A percentile compares a stretch with the other conserved stretches of the same genome.
These are phyloP conservation scores for Lithodes maja DNA, from an alignment of 2,888 invertebrate genomes.

Conservation along the genomic window DNA sequence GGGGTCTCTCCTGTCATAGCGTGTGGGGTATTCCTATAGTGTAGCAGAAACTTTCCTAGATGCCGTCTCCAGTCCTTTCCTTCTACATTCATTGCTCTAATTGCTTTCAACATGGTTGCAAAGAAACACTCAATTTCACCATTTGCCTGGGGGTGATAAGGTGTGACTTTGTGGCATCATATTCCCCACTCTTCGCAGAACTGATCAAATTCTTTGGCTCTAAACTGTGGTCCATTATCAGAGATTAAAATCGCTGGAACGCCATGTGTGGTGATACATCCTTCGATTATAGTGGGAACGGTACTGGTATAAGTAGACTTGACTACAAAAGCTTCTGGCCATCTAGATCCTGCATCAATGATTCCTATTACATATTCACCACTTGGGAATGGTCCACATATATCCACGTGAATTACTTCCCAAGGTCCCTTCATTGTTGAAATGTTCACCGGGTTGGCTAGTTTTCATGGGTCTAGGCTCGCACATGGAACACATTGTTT, in stretches of 20 bases:
- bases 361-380: slow-evolving; percentile 16
- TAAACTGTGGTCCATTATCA: slow-evolving; percentile 1
- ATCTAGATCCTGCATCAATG: slow-evolving; percentile 15
- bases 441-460: background rate
- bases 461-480: background rate
- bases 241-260: too few relatives aligned
- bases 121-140: too few relatives aligned
- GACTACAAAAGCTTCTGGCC: slow-evolving; percentile 17
- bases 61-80: slow-evolving; percentile 20
- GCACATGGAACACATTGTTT: slow-evolving; percentile 23
- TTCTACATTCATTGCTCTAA: slow-evolving; percentile 12
- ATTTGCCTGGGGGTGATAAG: background rate
- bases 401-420: slow-evolving; percentile 17
- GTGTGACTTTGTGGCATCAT: slow-evolving; percentile 7
- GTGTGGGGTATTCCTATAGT: slow-evolving; percentile 3
- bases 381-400: slow-evolving; percentile 27
- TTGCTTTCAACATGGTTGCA: slow-evolving; percentile 17
- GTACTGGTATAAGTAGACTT: slow-evolving; percentile 10
- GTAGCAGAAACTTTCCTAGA: background rate
- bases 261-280: slow-evolving; percentile 18
- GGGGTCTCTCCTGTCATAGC: slow-evolving; percentile 4
- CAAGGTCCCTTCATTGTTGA: background rate
- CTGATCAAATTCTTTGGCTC: slow-evolving; percentile 13
- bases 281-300: background rate
- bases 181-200: slow-evolving; percentile 30